Percentiles rank a stretch among this genome's conserved stretches.
Evolutionary conservation across 2,888 invertebrate genomes (phyloP).

Genomic region (Frankliniella intonsa): DNA sequence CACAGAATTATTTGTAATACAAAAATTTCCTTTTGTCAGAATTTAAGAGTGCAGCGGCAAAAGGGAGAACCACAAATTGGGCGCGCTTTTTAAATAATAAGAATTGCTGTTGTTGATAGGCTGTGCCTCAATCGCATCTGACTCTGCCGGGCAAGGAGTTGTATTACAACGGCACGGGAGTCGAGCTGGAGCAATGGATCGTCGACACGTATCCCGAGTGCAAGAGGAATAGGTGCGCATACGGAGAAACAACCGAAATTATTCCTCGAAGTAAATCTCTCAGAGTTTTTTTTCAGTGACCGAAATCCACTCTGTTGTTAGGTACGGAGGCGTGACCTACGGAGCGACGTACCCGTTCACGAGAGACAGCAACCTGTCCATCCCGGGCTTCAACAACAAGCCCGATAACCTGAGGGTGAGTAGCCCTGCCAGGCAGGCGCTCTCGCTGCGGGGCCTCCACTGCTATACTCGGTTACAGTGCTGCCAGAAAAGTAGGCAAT

Average conservation of each 20-base stretch:
- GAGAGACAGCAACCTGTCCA: not conserved
- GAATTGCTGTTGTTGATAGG: too few species aligned
- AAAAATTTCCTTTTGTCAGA: not conserved
- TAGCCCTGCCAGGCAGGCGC: not conserved
- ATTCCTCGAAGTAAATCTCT: too few species aligned
- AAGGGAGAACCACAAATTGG: too few species aligned
- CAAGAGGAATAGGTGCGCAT: slow-evolving; percentile 1
- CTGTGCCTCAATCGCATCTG: too few species aligned
- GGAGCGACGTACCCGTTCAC: slow-evolving; percentile 12
- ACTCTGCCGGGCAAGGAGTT: not conserved
- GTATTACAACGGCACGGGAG: not conserved
- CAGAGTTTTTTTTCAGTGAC: not conserved
- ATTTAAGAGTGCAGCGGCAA: too few species aligned
- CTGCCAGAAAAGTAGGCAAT: too few species aligned
- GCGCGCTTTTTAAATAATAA: too few species aligned
- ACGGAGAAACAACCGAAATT: not conserved
- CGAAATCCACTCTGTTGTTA: not conserved
- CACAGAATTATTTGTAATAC: not conserved
- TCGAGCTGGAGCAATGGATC: slow-evolving; percentile 3
- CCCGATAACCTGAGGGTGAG: not conserved
- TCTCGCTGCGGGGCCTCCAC: too few species aligned
- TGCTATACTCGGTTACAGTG: too few species aligned
- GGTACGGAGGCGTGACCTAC: slow-evolving; percentile 8
- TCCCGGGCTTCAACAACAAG: slow-evolving; percentile 42
- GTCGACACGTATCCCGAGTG: not conserved